Evolutionary conservation across 2,113 vertebrate species (phyloP).

Genomic region (Trogon surrucura): DNA sequence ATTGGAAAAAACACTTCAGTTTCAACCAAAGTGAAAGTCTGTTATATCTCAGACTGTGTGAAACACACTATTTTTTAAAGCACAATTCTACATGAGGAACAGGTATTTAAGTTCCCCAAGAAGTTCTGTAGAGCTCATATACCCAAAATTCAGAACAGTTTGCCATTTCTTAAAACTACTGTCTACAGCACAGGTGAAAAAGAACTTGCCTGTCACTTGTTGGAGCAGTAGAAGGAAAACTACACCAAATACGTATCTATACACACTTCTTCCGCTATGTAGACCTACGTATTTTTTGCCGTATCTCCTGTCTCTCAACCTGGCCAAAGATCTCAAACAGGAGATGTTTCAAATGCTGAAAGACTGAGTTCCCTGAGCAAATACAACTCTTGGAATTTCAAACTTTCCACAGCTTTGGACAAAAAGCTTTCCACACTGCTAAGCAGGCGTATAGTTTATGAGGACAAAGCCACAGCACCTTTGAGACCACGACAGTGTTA

Average conservation of each 20-base stretch:
- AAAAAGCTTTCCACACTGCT: neutral
- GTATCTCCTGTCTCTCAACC: neutral
- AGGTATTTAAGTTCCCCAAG: neutral
- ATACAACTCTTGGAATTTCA: neutral
- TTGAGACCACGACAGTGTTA: accelerated
- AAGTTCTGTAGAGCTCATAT: neutral
- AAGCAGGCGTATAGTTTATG: accelerated
- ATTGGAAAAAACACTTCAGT: neutral
- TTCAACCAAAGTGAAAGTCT: neutral
- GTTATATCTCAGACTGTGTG: neutral
- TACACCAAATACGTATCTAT: neutral
- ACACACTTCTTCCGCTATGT: neutral
- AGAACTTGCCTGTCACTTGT: neutral
- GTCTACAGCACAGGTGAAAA: neutral
- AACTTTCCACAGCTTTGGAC: neutral
- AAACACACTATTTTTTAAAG: neutral
- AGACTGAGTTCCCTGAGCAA: neutral
- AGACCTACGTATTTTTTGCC: neutral
- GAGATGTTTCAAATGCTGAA: neutral
- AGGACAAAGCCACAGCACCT: neutral
- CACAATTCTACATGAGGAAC: neutral
- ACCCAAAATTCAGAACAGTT: neutral
- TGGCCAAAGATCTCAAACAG: neutral
- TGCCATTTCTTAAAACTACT: neutral
- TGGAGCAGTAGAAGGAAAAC: neutral